These are phyloP conservation scores for Alsophila aescularia DNA, from an alignment of 2,888 invertebrate genomes.

Conservation along the genomic window DNA sequence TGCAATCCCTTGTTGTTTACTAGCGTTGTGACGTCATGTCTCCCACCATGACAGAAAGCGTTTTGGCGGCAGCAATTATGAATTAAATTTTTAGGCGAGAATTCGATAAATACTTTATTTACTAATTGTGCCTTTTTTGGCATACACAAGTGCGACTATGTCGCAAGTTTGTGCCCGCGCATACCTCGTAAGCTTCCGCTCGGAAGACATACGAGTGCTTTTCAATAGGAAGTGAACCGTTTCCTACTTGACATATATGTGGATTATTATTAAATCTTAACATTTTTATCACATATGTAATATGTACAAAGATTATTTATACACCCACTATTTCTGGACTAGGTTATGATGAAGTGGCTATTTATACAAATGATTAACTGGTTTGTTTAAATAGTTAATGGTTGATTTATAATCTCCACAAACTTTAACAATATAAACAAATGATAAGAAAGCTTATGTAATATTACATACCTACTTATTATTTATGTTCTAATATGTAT, in stretches of 20 bases:
- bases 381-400: background rate
- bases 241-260: constrained; percentile 54
- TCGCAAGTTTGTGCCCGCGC: constrained; percentile 29
- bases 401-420: too few species aligned
- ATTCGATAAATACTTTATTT: too few species aligned
- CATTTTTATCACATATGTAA: constrained; percentile 4
- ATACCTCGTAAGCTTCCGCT: constrained; percentile 51
- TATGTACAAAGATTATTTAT: background rate
- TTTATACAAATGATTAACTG: background rate
- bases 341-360: background rate
- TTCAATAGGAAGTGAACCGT: constrained; percentile 61
- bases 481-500: too few species aligned
- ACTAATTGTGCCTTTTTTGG: too few species aligned
- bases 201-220: constrained; percentile 53
- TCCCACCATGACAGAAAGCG: too few species aligned
- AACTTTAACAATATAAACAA: too few species aligned
- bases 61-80: too few species aligned
- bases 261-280: constrained; percentile 41
- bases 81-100: too few species aligned
- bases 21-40: too few species aligned
- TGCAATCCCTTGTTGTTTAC: too few species aligned
- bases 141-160: background rate
- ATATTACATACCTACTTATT: too few species aligned
- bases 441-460: too few species aligned
- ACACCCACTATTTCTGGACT: background rate